phyloP scores from a whole-genome alignment of 2,797 vertebrate species.

The Triplophysa bombifrons region DNA sequence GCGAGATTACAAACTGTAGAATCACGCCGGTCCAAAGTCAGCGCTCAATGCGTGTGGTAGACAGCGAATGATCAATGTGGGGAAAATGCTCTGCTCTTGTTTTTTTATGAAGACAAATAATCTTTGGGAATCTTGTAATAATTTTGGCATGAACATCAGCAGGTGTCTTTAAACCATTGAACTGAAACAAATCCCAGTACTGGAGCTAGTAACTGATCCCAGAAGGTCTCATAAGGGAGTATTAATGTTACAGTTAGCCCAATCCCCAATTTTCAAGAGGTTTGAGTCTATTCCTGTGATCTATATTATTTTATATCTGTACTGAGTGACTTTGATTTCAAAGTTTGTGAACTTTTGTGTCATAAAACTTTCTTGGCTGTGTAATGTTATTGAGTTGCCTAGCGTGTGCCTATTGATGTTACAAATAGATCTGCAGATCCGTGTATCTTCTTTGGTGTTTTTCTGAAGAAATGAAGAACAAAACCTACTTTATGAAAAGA shows the following conservation, averaged over 20 bases:
- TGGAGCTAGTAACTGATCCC: conserved; percentile 14
- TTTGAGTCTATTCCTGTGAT: neutral
- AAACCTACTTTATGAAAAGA: neutral
- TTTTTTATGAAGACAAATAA: neutral
- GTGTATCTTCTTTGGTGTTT: neutral
- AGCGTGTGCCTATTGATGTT: no score
- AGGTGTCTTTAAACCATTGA: conserved; percentile 24
- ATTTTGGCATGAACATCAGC: neutral
- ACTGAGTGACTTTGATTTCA: neutral
- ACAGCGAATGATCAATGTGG: conserved; percentile 12
- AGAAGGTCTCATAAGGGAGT: conserved; percentile 7
- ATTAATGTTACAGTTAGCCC: neutral
- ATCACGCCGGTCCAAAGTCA: conserved; percentile 11
- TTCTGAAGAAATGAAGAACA: neutral
- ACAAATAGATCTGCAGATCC: neutral
- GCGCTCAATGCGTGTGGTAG: conserved; percentile 13
- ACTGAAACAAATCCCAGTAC: neutral
- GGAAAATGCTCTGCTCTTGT: neutral
- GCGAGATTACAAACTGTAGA: conserved; percentile 13
- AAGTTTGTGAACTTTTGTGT: neutral
- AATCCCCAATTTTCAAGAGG: neutral
- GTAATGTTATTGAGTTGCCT: neutral
- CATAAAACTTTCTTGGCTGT: no score
- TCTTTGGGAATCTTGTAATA: neutral
- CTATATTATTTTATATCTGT: neutral